phyloP scores from a whole-genome alignment of 2,113 vertebrate genomes.

The Carassius carassius region DNA sequence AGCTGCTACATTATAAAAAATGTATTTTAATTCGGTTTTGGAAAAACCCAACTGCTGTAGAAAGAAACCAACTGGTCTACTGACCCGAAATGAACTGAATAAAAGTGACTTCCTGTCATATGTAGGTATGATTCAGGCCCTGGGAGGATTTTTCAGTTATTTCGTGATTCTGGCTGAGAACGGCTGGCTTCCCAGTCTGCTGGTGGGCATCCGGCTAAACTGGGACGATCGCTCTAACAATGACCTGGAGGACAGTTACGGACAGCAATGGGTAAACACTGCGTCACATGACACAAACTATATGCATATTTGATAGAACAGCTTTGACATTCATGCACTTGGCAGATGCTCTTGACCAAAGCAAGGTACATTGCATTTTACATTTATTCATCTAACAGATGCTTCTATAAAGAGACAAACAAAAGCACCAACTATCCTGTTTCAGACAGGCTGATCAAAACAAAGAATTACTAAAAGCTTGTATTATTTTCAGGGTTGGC shows the following conservation, averaged over 20 bases:
- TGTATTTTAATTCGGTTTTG: not conserved
- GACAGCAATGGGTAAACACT: conserved; percentile 85
- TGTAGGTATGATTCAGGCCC: conserved; percentile 90
- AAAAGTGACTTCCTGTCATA: not conserved
- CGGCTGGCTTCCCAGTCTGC: conserved; percentile 76
- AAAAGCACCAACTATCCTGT: not conserved
- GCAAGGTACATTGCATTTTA: not conserved
- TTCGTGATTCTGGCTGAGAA: conserved; percentile 88
- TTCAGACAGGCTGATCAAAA: not conserved
- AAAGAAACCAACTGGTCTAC: no score
- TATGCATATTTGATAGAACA: not conserved
- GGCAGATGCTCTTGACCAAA: not conserved
- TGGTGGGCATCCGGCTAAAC: conserved; percentile 80
- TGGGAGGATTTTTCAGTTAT: conserved; percentile 85
- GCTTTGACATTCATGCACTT: not conserved
- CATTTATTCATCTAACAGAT: not conserved
- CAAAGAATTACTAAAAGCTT: not conserved
- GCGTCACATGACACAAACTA: not conserved
- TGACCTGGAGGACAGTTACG: conserved; percentile 86
- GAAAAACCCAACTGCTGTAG: not conserved
- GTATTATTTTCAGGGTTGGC: not conserved
- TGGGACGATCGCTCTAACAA: conserved; percentile 80
- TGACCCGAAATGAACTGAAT: not conserved
- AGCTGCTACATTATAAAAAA: not conserved
- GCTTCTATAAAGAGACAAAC: not conserved